Evolutionary conservation across 2,888 invertebrate genomes (phyloP), one percentile per base, ranked within the genome.

Genomic region (Lycophotia porphyrea): DNA sequence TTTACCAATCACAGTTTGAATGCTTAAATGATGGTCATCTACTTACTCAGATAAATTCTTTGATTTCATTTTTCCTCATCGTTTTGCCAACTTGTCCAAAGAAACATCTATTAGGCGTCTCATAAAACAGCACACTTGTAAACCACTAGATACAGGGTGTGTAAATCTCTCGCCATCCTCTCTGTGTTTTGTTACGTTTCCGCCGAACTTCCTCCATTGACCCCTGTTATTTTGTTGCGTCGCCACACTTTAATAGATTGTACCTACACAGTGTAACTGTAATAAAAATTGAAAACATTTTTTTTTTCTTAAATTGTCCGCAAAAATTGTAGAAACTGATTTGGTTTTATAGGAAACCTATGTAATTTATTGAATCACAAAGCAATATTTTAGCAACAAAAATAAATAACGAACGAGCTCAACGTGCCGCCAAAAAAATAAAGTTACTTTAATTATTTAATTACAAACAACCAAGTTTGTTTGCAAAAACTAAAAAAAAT

Each of bases 121-220:
- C 84, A 82, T 84, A 85, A 88, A 84, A 84, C 82, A 85, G 74
- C 73, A 81, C 76, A 84, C 80, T 87, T 80, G 80, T 85, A 84
- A 82, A 84, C 83, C 82, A 70, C 74, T 82, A 74, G 65, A 85
- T 85, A 88, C 87, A 87, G 90, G 87, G 85, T 88, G 89, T 86
- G 84, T 89, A 90, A 91, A 90, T 91, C 89, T 86, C 84, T 76
- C 82, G 81, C 86, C 85, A 83, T 87, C 86, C 89, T 88, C 86
- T 76, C 84, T 88, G 70, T 85, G 87, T 87, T 87, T 88, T 85
- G 86, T 85, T 82, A 84, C 81, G 87, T 89, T 91, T 91, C 90
- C 91, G 88, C 71, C 63, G 55, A 76, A 84, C 81, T 90, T 90
- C 89, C 90, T 89, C 75, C 70, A 81, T 82, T 87, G 84, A 88